Percentiles rank a stretch among this genome's conserved stretches.
Conservation (phyloP, 2,888 invertebrate genomes). For the Artemia sinica region DNA sequence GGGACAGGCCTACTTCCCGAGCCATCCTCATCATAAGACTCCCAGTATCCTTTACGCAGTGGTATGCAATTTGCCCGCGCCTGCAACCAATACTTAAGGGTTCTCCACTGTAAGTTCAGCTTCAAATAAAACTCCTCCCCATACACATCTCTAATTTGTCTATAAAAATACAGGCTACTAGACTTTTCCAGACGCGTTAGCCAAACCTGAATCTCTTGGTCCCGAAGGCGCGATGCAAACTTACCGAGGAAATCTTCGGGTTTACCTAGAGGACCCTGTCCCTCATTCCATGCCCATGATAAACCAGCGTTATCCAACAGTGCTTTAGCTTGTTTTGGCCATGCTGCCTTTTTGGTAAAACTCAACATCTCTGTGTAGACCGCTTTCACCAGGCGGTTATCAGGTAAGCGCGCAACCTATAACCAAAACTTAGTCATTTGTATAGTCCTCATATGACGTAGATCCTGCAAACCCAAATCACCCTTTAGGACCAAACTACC, state of each 20-base stretch:
- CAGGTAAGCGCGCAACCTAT: background rate
- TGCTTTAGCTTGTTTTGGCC: background rate
- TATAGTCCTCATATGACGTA: background rate
- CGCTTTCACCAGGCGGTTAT: too few species aligned
- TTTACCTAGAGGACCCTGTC: background rate
- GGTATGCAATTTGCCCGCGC: slow-evolving; percentile 2
- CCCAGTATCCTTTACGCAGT: too few species aligned
- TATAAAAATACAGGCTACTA: background rate
- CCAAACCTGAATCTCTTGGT: slow-evolving; percentile 12
- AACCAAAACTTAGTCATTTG: background rate
- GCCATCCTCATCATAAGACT: too few species aligned
- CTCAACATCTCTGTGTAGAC: background rate
- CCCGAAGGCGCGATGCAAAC: background rate
- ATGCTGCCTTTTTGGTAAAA: slow-evolving; percentile 9
- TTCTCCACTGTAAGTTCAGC: background rate
- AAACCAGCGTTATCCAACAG: background rate
- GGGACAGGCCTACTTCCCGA: too few species aligned
- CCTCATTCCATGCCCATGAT: background rate
- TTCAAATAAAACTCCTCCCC: background rate
- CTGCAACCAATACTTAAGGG: background rate
- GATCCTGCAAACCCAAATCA: too few species aligned
- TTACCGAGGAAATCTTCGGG: slow-evolving; percentile 7
- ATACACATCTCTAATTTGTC: background rate
- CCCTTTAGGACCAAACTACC: too few species aligned
- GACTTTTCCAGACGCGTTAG: background rate